Evolutionary conservation across 2,113 vertebrate genomes (phyloP).

Genomic region (Eulacestoma nigropectus): DNA sequence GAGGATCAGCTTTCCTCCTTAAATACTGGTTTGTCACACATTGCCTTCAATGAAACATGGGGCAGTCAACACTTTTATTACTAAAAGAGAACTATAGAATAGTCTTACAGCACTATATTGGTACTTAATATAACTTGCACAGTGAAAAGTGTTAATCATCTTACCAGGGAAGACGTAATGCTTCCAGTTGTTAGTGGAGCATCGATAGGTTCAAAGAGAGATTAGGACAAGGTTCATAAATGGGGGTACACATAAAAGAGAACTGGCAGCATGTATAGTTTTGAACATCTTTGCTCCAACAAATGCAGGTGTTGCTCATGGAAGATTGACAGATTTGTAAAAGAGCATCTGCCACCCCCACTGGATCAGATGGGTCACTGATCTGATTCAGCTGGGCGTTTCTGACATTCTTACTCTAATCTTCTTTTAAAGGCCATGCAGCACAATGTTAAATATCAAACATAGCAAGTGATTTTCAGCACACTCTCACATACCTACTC

Average conservation of each 20-base stretch:
- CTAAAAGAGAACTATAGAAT: background rate
- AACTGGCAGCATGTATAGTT: background rate
- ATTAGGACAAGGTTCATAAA: background rate
- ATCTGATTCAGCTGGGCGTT: background rate
- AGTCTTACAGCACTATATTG: background rate
- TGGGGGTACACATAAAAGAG: background rate
- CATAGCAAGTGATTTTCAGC: background rate
- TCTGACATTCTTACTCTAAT: background rate
- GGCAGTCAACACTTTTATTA: background rate
- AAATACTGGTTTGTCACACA: conserved; percentile 92
- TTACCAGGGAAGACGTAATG: background rate
- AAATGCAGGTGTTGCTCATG: rapidly evolving
- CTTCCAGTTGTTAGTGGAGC: background rate
- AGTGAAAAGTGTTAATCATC: background rate
- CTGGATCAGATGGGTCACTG: background rate
- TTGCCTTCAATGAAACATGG: conserved; percentile 76
- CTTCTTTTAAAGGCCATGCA: background rate
- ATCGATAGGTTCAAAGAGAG: background rate
- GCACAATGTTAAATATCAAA: background rate
- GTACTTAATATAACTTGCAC: background rate
- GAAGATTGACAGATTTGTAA: background rate
- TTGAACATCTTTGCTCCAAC: background rate
- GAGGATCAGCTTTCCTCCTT: conserved; percentile 88
- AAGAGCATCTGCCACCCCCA: background rate
- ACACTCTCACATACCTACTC: conserved; percentile 79